Evolutionary conservation across 2,888 invertebrate genomes (phyloP).

Genomic region (Sussaba pulchella): DNA sequence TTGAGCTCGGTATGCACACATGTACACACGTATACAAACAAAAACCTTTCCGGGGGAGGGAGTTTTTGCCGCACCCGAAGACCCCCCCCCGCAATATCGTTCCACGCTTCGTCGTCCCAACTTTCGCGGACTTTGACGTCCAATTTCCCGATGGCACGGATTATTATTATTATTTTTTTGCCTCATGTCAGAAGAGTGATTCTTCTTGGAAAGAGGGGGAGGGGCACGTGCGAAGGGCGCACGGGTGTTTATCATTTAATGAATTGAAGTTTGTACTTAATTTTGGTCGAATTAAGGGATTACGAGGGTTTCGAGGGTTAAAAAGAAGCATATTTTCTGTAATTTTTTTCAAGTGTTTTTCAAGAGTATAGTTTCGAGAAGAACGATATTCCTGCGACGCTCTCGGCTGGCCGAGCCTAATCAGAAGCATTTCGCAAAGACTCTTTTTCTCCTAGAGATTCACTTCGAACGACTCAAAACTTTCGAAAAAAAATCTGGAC

Average conservation of each 20-base stretch:
- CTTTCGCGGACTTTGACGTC: slow-evolving; percentile 28
- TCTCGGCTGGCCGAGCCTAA: too few species aligned
- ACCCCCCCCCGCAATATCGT: slow-evolving; percentile 2
- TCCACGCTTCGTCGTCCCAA: slow-evolving; percentile 11
- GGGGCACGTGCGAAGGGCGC: too few species aligned
- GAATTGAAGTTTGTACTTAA: not conserved
- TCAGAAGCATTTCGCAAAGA: too few species aligned
- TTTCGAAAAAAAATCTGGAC: too few species aligned
- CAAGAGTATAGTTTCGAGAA: too few species aligned
- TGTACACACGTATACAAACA: slow-evolving; percentile 19
- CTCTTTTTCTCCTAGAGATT: too few species aligned
- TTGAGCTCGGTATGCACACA: slow-evolving; percentile 44
- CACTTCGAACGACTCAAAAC: too few species aligned
- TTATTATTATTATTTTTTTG: not conserved
- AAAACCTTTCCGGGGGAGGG: slow-evolving; percentile 4
- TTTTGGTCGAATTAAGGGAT: not conserved
- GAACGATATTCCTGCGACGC: too few species aligned
- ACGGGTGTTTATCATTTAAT: not conserved
- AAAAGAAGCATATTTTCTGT: too few species aligned
- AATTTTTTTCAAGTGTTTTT: too few species aligned
- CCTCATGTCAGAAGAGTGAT: not conserved
- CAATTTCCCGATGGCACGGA: not conserved
- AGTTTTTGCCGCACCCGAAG: slow-evolving; percentile 30
- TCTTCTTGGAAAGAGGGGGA: not conserved
- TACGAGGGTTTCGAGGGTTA: too few species aligned